A percentile compares a stretch with the other conserved stretches of the same genome.
Conservation (phyloP, 2,888 invertebrate species). For the Tetramorium bicarinatum region DNA sequence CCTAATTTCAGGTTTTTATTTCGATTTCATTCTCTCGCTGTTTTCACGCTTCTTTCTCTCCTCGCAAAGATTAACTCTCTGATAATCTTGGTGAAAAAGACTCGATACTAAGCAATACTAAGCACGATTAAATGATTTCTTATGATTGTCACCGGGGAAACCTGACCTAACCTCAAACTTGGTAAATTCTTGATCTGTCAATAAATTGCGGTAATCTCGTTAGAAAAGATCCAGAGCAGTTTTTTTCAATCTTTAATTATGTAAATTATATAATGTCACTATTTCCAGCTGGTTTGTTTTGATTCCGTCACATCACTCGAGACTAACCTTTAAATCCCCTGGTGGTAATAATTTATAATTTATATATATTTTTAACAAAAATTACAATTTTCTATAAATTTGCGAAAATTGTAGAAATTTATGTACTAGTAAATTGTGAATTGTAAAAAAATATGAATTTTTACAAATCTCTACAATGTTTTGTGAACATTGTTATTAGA, state of each 20-base stretch:
- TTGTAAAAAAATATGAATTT: too few relatives aligned
- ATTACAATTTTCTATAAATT: too few relatives aligned
- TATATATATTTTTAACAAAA: too few relatives aligned
- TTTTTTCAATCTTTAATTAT: not conserved
- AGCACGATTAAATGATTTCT: not conserved
- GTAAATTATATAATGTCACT: not conserved
- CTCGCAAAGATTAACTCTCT: not conserved
- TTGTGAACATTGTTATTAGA: too few relatives aligned
- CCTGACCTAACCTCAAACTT: not conserved
- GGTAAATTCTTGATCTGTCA: too few relatives aligned
- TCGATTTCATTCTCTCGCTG: not conserved
- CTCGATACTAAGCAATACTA: not conserved
- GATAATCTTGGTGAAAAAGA: not conserved
- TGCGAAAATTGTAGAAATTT: too few relatives aligned
- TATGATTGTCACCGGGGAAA: not conserved
- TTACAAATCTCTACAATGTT: too few relatives aligned
- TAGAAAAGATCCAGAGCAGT: not conserved
- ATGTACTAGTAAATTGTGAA: too few relatives aligned
- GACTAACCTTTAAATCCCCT: conserved; percentile 7
- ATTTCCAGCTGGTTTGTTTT: not conserved
- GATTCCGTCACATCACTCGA: conserved; percentile 19
- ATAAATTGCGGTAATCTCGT: not conserved
- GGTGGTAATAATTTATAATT: too few relatives aligned
- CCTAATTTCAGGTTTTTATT: not conserved
- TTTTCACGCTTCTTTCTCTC: not conserved